phyloP scores from a whole-genome alignment of 2,797 vertebrate species.

The Cryptoblepharus egeriae region DNA sequence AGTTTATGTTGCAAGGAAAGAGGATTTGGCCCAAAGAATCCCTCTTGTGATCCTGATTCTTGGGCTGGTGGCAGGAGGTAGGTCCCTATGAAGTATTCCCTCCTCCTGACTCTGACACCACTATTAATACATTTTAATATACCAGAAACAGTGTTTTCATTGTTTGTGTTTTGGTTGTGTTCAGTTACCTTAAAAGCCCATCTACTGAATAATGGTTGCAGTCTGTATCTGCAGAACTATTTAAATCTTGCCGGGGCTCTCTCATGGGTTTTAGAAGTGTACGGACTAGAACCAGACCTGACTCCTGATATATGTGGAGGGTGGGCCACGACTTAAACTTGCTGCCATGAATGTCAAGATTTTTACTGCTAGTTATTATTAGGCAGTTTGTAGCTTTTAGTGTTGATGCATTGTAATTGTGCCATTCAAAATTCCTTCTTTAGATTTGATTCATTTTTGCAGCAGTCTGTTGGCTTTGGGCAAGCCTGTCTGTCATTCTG shows the following conservation, averaged over 20 bases:
- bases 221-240: too few relatives aligned
- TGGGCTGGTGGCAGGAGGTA: too few relatives aligned
- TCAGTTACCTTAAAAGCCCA: neutral
- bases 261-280: neutral
- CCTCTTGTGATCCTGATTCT: too few relatives aligned
- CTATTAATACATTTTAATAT: neutral
- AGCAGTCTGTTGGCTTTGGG: neutral
- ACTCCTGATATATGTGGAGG: neutral
- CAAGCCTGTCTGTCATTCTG: slow-evolving; percentile 1
- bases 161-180: too few relatives aligned
- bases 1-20: too few relatives aligned
- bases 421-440: slow-evolving; percentile 1
- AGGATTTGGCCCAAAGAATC: too few relatives aligned
- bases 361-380: neutral
- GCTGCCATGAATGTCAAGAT: neutral
- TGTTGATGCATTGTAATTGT: neutral
- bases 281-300: neutral
- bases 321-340: neutral
- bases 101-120: too few relatives aligned
- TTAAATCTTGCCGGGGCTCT: too few relatives aligned
- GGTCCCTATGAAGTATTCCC: too few relatives aligned
- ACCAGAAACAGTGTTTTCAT: neutral
- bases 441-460: slow-evolving; percentile 3
- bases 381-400: neutral
- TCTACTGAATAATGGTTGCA: too few relatives aligned